phyloP scores from a whole-genome alignment of 2,888 invertebrate genomes.

The Hirtodrosophila confusa region DNA sequence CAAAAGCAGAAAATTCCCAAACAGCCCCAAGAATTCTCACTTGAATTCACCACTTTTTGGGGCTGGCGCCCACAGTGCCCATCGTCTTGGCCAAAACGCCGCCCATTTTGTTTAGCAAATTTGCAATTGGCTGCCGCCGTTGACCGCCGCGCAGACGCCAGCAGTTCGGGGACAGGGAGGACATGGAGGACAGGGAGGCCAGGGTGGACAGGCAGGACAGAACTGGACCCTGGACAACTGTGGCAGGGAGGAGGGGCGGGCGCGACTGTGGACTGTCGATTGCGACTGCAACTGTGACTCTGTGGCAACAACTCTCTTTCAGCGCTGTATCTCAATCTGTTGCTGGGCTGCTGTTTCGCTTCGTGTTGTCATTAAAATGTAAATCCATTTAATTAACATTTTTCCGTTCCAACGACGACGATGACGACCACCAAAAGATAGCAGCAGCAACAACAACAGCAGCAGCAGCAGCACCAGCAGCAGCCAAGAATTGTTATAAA shows the following conservation, averaged over 20 bases:
- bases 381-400: conserved; percentile 80
- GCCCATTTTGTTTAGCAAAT: conserved; percentile 80
- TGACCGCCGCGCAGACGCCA: conserved; percentile 51
- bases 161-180: conserved; percentile 25
- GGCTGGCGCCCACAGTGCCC: no score
- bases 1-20: no score
- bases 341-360: conserved; percentile 45
- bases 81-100: conserved; percentile 56
- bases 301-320: conserved; percentile 31
- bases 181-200: no score
- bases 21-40: no score
- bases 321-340: conserved; percentile 69
- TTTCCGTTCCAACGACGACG: conserved; percentile 44
- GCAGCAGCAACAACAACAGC: conserved; percentile 22
- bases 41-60: no score
- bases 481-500: conserved; percentile 69
- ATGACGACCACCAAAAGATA: conserved; percentile 73
- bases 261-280: not conserved
- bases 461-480: conserved; percentile 18
- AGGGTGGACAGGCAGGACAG: no score
- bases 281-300: conserved; percentile 7
- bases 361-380: conserved; percentile 81
- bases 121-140: conserved; percentile 71
- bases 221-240: conserved; percentile 26
- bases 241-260: conserved; percentile 1